Evolutionary conservation across 2,888 invertebrate species (phyloP).

Genomic region (Ennomos erosarius): DNA sequence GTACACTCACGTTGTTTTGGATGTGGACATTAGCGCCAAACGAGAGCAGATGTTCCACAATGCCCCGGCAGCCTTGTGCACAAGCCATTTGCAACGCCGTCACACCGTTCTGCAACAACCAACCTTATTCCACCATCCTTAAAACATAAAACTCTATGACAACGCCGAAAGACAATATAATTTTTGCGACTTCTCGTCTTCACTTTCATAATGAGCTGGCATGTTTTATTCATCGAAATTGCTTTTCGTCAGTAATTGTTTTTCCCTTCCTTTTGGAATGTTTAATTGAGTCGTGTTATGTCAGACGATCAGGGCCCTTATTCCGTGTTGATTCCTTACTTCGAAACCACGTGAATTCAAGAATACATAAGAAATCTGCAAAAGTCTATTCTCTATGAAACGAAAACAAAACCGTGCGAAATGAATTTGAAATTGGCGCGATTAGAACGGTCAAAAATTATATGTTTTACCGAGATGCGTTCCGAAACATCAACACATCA

Average conservation of each 20-base stretch:
- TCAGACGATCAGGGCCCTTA: slow-evolving; percentile 7
- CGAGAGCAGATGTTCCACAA: slow-evolving; percentile 87
- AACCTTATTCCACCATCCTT: slow-evolving; percentile 8
- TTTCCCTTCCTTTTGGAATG: slow-evolving; percentile 13
- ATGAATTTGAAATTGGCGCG: too few relatives aligned
- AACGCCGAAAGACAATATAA: slow-evolving; percentile 23
- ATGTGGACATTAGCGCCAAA: slow-evolving; percentile 87
- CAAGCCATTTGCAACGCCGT: slow-evolving; percentile 89
- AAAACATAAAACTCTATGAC: slow-evolving; percentile 9
- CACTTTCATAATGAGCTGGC: slow-evolving; percentile 35
- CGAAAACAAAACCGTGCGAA: too few relatives aligned
- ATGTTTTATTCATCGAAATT: slow-evolving; percentile 47
- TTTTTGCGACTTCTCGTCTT: slow-evolving; percentile 16
- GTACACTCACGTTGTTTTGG: slow-evolving; percentile 86
- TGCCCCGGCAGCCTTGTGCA: slow-evolving; percentile 88
- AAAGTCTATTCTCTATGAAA: too few relatives aligned
- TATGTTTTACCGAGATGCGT: too few relatives aligned
- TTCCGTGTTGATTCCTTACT: too few relatives aligned
- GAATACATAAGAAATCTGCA: too few relatives aligned
- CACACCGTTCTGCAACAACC: slow-evolving; percentile 85
- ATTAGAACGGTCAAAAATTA: too few relatives aligned
- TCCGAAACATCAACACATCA: too few relatives aligned
- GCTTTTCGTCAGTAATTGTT: slow-evolving; percentile 39
- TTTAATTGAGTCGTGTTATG: slow-evolving; percentile 23
- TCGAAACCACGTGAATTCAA: too few relatives aligned